Conservation (phyloP, 2,797 vertebrate genomes). For the Hoplostethus atlanticus region DNA sequence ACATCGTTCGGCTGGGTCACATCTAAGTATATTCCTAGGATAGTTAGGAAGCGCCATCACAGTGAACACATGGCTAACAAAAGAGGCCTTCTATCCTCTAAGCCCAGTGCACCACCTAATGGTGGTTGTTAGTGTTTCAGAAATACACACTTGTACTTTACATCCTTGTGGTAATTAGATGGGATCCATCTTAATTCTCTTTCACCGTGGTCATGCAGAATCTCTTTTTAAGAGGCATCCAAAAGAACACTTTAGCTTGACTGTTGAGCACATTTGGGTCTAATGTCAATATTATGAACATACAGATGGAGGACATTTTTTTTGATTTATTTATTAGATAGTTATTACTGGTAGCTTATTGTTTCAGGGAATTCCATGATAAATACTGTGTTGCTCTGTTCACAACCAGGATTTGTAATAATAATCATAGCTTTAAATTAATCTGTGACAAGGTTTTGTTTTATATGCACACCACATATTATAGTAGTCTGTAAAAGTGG, state of each 20-base stretch:
- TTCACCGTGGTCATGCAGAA: constrained; percentile 6
- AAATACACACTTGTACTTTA: constrained; percentile 1
- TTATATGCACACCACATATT: not conserved
- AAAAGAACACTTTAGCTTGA: constrained; percentile 32
- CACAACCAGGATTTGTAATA: constrained; percentile 5
- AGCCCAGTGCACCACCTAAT: constrained; percentile 77
- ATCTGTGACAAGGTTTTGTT: constrained; percentile 7
- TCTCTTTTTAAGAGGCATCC: constrained; percentile 10
- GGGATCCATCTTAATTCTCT: constrained; percentile 74
- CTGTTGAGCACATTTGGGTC: constrained; percentile 37
- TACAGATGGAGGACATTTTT: not conserved
- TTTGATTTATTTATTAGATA: not conserved
- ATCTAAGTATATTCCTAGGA: constrained; percentile 71
- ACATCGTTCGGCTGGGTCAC: constrained; percentile 69
- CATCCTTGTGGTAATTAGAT: constrained; percentile 54
- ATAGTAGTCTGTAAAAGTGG: not conserved
- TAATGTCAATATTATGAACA: constrained; percentile 5
- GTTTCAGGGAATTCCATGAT: constrained; percentile 17
- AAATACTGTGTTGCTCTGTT: not conserved
- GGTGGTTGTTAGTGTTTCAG: constrained; percentile 60
- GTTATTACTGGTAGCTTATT: not conserved
- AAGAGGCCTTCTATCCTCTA: constrained; percentile 73
- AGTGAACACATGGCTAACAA: constrained; percentile 82
- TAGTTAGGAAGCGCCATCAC: constrained; percentile 77
- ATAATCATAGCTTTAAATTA: constrained; percentile 18